Evolutionary conservation across 1,140 invertebrate genomes (phyloP).

Genomic region (Sarcophaga peregrina): DNA sequence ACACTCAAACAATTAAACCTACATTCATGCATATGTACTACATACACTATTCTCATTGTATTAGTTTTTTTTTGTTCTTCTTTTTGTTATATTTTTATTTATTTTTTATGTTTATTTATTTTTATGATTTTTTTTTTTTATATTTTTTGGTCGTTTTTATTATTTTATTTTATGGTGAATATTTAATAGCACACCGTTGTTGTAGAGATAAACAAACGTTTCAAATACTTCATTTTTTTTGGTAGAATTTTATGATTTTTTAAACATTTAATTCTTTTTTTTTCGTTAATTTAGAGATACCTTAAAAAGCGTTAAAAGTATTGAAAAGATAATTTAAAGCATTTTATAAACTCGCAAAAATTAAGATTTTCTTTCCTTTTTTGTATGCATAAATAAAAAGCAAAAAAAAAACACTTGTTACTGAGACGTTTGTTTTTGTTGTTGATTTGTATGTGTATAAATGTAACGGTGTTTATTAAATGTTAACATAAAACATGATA

Average conservation of each 20-base stretch:
- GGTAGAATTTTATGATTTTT: slow-evolving; percentile 1
- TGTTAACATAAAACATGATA: background rate
- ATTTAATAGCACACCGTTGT: background rate
- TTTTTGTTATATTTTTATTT: background rate
- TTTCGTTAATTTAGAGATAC: background rate
- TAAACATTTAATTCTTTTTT: background rate
- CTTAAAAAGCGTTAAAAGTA: no score
- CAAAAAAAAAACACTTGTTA: slow-evolving; percentile 10
- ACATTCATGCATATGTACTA: background rate
- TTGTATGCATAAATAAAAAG: background rate
- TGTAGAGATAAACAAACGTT: slow-evolving; percentile 15
- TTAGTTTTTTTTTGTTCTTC: background rate
- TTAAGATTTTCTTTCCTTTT: no score
- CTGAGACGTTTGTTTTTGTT: background rate
- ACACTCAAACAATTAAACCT: slow-evolving; percentile 10
- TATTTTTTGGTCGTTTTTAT: no score
- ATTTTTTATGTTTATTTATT: background rate
- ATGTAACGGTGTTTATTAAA: background rate
- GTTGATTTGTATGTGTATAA: background rate
- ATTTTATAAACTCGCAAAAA: no score
- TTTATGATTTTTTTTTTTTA: background rate
- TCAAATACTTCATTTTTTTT: background rate
- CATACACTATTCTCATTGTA: background rate
- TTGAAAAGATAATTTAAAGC: no score
- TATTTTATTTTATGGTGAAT: background rate